A percentile compares a stretch with the other conserved stretches of the same genome.
phyloP scores from a whole-genome alignment of 2,888 invertebrate genomes.

The Exephanes ischioxanthus region DNA sequence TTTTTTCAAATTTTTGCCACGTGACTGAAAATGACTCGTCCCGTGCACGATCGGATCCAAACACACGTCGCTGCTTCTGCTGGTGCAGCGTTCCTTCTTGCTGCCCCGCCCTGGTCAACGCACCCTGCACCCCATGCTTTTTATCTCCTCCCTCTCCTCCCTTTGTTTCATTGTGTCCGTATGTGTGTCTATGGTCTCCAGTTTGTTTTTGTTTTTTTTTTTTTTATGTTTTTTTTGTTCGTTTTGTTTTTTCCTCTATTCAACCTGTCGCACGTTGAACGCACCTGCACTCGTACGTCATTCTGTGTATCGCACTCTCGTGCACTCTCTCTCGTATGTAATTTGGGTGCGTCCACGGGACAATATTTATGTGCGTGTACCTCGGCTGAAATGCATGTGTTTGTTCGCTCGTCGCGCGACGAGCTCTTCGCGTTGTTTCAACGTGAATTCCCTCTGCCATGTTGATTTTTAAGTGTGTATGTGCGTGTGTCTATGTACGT shows the following conservation, averaged over 20 bases:
- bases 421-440: slow-evolving; percentile 39
- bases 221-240: slow-evolving; percentile 23
- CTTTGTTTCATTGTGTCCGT: slow-evolving; percentile 17
- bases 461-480: slow-evolving; percentile 16
- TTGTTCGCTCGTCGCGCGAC: slow-evolving; percentile 22
- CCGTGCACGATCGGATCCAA: slow-evolving; percentile 31
- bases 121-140: slow-evolving; percentile 67
- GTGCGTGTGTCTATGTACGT: neutral
- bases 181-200: neutral
- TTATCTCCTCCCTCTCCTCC: slow-evolving; percentile 28
- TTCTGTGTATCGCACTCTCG: slow-evolving; percentile 35
- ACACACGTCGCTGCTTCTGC: slow-evolving; percentile 56
- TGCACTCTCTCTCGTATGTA: slow-evolving; percentile 37
- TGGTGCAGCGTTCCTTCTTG: slow-evolving; percentile 48
- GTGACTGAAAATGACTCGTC: slow-evolving; percentile 8
- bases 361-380: slow-evolving; percentile 55
- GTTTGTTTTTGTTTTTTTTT: slow-evolving; percentile 34
- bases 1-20: neutral
- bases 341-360: slow-evolving; percentile 53
- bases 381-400: slow-evolving; percentile 37
- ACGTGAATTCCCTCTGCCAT: slow-evolving; percentile 30
- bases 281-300: slow-evolving; percentile 40
- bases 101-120: slow-evolving; percentile 64
- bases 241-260: slow-evolving; percentile 25
- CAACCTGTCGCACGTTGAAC: slow-evolving; percentile 39